A percentile compares a stretch with the other conserved stretches of the same genome.
These are phyloP conservation scores for Drosophila tani DNA, from an alignment of 1,140 invertebrate genomes.

Conservation along the genomic window DNA sequence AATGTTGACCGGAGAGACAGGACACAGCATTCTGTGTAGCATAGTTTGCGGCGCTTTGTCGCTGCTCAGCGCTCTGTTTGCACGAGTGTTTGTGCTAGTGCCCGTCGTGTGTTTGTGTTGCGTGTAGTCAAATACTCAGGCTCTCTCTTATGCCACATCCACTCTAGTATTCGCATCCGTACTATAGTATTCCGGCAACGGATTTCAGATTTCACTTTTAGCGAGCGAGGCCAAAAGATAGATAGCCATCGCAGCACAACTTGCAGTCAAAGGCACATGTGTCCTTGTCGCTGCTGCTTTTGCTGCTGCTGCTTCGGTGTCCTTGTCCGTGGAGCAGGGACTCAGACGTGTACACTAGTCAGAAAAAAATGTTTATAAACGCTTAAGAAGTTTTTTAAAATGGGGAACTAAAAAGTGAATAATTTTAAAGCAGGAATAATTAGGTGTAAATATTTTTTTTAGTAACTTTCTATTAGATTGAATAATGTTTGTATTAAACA, in stretches of 20 bases:
- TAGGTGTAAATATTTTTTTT: too few species aligned
- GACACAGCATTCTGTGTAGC: conserved; percentile 26
- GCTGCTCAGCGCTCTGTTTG: conserved; percentile 40
- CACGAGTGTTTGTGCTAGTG: conserved; percentile 24
- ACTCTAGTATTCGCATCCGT: conserved; percentile 49
- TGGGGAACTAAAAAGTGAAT: too few species aligned
- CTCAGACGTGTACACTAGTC: conserved; percentile 14
- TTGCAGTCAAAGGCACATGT: conserved; percentile 79
- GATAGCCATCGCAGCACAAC: conserved; percentile 49
- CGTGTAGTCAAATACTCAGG: conserved; percentile 50
- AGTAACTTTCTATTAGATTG: too few species aligned
- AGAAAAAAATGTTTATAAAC: not conserved
- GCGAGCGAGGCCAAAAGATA: conserved; percentile 40
- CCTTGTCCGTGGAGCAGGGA: conserved; percentile 63
- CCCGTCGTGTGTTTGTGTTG: conserved; percentile 54
- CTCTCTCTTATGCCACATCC: conserved; percentile 8
- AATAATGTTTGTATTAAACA: too few species aligned
- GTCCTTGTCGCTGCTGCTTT: conserved; percentile 51
- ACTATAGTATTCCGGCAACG: conserved; percentile 49
- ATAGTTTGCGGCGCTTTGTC: conserved; percentile 60
- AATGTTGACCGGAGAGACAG: conserved; percentile 55
- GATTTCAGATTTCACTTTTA: conserved; percentile 80
- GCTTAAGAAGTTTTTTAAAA: not conserved
- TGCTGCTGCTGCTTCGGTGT: conserved; percentile 47
- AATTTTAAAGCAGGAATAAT: too few species aligned